Percentiles rank a stretch among this genome's conserved stretches.
Conservation (phyloP, 2,888 invertebrate genomes). For the Spatulosminthurus flaviceps region DNA sequence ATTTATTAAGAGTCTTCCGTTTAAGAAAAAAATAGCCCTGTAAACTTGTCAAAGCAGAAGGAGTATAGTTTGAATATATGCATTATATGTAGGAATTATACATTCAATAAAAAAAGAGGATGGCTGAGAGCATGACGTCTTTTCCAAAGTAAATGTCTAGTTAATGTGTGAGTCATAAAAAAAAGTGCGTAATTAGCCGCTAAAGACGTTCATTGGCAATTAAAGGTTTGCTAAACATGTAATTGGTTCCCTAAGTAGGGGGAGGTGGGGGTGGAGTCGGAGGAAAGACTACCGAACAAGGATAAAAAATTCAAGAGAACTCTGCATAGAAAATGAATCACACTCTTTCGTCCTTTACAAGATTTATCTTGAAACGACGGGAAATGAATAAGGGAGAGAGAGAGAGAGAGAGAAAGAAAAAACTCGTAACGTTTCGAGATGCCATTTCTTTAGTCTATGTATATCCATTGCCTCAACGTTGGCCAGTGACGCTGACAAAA, state of each 20-base stretch:
- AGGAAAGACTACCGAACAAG: too few species aligned
- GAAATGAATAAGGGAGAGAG: slow-evolving; percentile 3
- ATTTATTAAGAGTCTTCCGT: too few species aligned
- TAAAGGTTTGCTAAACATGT: background rate
- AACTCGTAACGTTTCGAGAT: background rate
- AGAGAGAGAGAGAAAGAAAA: background rate
- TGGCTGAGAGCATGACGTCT: background rate
- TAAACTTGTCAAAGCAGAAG: too few species aligned
- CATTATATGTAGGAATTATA: background rate
- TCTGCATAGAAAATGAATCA: slow-evolving; percentile 1
- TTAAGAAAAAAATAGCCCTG: too few species aligned
- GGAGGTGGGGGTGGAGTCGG: too few species aligned
- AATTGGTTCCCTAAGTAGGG: too few species aligned
- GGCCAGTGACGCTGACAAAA: slow-evolving; percentile 33
- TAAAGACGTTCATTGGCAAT: slow-evolving; percentile 18
- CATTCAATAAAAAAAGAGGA: slow-evolving; percentile 2
- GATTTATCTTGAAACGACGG: slow-evolving; percentile 11
- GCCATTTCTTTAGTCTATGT: slow-evolving; percentile 16
- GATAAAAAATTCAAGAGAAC: slow-evolving; percentile 13
- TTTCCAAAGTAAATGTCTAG: slow-evolving; percentile 24
- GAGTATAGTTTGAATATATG: too few species aligned
- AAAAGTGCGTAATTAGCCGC: slow-evolving; percentile 28
- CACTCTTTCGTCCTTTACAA: slow-evolving; percentile 7
- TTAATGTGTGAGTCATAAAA: slow-evolving; percentile 4
- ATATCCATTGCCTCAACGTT: slow-evolving; percentile 6